Evolutionary conservation across 2,113 vertebrate species (phyloP), one percentile per base, ranked within the genome.

Genomic region (Podarcis raffonei): DNA sequence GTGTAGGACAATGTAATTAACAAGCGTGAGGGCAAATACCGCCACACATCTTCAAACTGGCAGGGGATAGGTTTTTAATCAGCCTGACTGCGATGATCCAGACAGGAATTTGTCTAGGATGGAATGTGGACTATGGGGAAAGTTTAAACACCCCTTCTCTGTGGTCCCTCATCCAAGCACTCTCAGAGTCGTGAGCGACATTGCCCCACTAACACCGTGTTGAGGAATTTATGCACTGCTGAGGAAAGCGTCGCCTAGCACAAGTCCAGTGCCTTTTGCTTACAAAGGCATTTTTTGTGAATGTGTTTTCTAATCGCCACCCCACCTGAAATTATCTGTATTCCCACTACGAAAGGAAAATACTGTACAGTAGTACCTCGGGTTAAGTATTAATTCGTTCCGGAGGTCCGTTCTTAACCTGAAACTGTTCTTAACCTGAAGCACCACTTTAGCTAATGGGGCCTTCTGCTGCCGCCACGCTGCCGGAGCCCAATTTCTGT

Each of bases 81-180:
- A 89, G 72, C 85, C 81, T 90, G 85, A 81, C 87, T 76, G 48
- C 18, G 91, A 94, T 91, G 81, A 89, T 68, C 89, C 93, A 81
- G 90, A 4, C 88, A 93, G 87, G 89, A 92, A 94, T 94, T 75
- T 78, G 84, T 89, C 86, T 78, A 83, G 81, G 89, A 75, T 87
- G 68, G 1, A 62, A 62, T 62, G 13, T 62, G 59, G 59, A 20
- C 23, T 5, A 23, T 2, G 22, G 11, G 30, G 4, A 30, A 23
- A 0, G 20, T 35, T 69, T 79, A 83, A 93, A 15, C 89, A 92
- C 83, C 86, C 87, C 7, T 39, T 68, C 65, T 84, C 86, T 93
- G 0, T 42, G 84, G 62, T 3, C 3, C 0, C 78, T 35, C 11
- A 53, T 23, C 71, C 90, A 77, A 32, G 39, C 66, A 4, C 0